Base-by-base conservation (phyloP, 2,888 invertebrate genomes). In the Pseudoips prasinana region DNA sequence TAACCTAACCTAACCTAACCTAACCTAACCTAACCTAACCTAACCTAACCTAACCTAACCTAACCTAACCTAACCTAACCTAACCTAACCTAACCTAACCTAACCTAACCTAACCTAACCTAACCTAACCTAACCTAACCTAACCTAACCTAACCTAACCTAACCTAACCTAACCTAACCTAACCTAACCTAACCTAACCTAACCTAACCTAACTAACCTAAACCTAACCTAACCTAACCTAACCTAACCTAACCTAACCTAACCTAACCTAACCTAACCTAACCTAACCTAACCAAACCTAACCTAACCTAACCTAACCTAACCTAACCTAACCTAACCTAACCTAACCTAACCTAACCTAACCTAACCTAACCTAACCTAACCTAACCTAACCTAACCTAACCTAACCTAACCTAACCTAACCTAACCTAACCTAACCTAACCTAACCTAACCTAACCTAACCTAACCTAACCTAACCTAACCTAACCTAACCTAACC, bases 381-480 rank as follows among this genome's bases (percentile, higher is more conserved):
- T 29, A 28, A 33, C 14, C 41, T 34, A 38, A 33, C 37, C 31
- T 33, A 37, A 36, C 36, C 42, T 34, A 34, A 33, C 37, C 14
- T 14, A 14, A 14, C 14, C 37, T 33, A 36, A 39, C 39, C 39
- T 39, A 30, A 33, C 30, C 37, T 36, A 37, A 38, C 37, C 41
- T 46, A 39, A 14, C 42, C 42, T 42, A 43, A 39, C 47, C 43
- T 47, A 41, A 40, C 50, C 44, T 45, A 46, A 44, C 46, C 46
- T 44, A 41, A 41, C 50, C 46, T 44, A 25, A 29, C 34, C 38
- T 28, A 28, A 39, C 41, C 37, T 36, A 36, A 33, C 36, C 36
- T 31, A 32, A 39, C 39, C 39, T 33, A 40, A 40, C 40, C 45
- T 40, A 45, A 45, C 45, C 45, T 45, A 45, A 40, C 40, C 45